These are phyloP conservation scores for Drosophila lini DNA, from an alignment of 1,140 invertebrate species.

Conservation along the genomic window DNA sequence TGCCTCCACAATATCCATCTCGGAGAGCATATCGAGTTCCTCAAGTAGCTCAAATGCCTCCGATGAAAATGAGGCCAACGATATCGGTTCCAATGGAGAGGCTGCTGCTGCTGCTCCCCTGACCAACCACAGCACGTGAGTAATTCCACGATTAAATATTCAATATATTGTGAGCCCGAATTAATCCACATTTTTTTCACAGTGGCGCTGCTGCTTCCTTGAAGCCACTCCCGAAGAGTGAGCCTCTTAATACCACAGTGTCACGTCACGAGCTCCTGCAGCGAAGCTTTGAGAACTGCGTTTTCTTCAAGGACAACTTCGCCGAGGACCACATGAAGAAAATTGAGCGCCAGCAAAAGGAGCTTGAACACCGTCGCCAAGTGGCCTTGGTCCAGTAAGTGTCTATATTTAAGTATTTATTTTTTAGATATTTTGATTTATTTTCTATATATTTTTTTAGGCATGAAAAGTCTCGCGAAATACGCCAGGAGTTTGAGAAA, in stretches of 20 bases:
- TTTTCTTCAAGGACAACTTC: slow-evolving; percentile 38
- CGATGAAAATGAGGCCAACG: background rate
- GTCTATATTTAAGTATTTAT: background rate
- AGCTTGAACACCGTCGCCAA: slow-evolving; percentile 3
- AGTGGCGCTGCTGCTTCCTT: background rate
- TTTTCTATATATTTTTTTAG: no score
- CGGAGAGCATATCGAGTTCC: background rate
- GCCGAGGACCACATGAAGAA: slow-evolving; percentile 10
- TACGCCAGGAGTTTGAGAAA: slow-evolving; percentile 34
- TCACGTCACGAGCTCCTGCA: slow-evolving; percentile 15
- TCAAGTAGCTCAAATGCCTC: background rate
- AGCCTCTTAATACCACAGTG: background rate
- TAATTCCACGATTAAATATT: background rate
- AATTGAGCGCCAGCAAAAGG: background rate
- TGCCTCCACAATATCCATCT: slow-evolving; percentile 13
- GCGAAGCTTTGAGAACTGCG: slow-evolving; percentile 16
- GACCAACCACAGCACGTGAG: background rate
- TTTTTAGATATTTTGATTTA: no score
- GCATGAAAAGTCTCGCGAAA: slow-evolving; percentile 8
- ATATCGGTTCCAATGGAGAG: background rate
- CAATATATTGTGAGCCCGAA: no score
- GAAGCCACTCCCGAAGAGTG: background rate
- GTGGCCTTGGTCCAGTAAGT: slow-evolving; percentile 38
- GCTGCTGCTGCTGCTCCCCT: background rate
- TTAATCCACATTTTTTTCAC: background rate